phyloP scores from a whole-genome alignment of 2,113 vertebrate genomes.

The Ahaetulla prasina region DNA sequence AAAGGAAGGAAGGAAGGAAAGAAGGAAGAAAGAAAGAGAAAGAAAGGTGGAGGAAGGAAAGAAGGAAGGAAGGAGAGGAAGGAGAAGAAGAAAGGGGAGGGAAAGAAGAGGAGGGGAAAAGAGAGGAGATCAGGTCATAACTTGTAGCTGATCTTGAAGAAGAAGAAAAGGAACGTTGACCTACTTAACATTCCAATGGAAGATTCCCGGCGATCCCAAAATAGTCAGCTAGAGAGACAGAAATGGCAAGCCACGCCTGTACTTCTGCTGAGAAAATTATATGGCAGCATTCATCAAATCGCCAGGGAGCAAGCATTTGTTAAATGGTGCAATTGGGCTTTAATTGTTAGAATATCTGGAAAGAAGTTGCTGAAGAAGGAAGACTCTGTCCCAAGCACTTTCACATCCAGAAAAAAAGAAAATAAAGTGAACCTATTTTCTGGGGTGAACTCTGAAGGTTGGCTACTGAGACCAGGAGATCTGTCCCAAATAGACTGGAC shows the following conservation, averaged over 20 bases:
- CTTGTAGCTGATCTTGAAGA: neutral
- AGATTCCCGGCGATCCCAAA: neutral
- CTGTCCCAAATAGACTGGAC: too few species aligned
- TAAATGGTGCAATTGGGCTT: neutral
- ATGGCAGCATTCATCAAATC: neutral
- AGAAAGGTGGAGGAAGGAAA: too few species aligned
- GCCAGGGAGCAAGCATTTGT: neutral
- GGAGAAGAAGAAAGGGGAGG: too few species aligned
- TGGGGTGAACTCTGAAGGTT: neutral
- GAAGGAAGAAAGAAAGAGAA: neutral
- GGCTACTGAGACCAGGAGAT: neutral
- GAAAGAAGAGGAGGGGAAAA: too few species aligned
- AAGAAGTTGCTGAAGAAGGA: neutral
- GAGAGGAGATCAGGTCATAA: neutral
- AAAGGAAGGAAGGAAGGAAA: too few species aligned
- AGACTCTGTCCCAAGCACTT: neutral
- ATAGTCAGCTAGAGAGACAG: neutral
- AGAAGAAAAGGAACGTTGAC: neutral
- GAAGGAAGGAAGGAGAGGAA: neutral
- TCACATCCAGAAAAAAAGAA: neutral
- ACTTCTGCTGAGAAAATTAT: neutral
- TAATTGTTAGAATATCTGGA: neutral
- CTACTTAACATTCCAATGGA: neutral
- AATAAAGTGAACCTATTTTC: neutral
- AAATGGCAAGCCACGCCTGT: neutral